Conservation (phyloP, 1,140 invertebrate genomes). For the Drosophila truncata region DNA sequence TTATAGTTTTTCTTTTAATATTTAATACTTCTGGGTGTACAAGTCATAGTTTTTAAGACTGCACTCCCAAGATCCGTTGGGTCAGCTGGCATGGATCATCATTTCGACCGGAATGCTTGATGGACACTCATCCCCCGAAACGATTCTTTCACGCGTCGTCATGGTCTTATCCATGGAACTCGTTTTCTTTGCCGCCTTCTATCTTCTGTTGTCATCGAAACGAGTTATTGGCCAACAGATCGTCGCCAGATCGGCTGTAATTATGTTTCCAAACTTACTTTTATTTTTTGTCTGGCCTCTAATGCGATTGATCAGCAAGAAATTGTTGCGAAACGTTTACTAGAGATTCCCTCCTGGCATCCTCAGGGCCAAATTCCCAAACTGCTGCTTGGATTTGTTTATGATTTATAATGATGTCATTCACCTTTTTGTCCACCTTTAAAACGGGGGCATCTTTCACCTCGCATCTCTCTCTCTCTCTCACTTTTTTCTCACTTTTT, state of each 20-base stretch:
- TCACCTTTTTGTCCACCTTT: constrained; percentile 10
- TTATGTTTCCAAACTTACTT: constrained; percentile 33
- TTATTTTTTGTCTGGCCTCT: neutral
- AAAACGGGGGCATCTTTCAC: constrained; percentile 17
- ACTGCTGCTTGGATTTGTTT: neutral
- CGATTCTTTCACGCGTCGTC: constrained; percentile 27
- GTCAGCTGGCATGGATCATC: neutral
- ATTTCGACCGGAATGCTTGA: neutral
- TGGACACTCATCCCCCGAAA: constrained; percentile 6
- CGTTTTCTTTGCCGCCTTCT: constrained; percentile 12
- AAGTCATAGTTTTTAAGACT: neutral
- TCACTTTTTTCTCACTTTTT: constrained; percentile 1
- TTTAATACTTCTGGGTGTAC: too few relatives aligned
- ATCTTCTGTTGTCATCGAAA: constrained; percentile 34
- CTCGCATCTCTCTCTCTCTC: neutral
- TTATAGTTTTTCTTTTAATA: too few relatives aligned
- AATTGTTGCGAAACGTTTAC: constrained; percentile 19
- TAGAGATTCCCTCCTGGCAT: neutral
- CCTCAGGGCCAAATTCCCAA: constrained; percentile 8
- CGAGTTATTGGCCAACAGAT: constrained; percentile 48
- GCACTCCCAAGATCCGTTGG: neutral
- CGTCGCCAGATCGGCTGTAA: constrained; percentile 24
- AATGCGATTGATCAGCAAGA: constrained; percentile 40
- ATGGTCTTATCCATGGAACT: constrained; percentile 26
- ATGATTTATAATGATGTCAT: constrained; percentile 18